Base-by-base conservation (phyloP, 64 coral and sea anemone species). In the Hydrozoanthus tunicans region DNA sequence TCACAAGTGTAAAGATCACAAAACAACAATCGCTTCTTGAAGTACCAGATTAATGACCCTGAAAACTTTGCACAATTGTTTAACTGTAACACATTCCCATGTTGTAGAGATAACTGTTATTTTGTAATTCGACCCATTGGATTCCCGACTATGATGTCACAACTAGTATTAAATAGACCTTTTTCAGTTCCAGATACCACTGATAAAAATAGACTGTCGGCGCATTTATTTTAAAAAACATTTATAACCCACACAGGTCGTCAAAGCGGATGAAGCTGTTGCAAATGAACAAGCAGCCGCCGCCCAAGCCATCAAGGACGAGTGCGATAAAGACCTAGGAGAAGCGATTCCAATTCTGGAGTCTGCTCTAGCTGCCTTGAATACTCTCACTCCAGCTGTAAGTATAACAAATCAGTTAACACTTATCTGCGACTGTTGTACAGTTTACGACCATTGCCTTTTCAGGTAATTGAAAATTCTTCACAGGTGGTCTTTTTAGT, bases 241-340 rank as follows among this genome's bases (percentile, higher is more conserved):
- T 32, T 32, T 6, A 15, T 43, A 90, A 4, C 91, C 15, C 53
- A 1, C 67, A 3, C 83, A 99, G 97, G 84, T 99, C 52, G 97
- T 99, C 17, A 99, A 99, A 92, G 97, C 94, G 65, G 97, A 99
- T 80, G 97, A 99, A 61, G 94, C 94, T 69, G 92, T 99, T 58
- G 97, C 97, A 0, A 99, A 99, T 62, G 94, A 99, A 63, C 97
- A 99, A 81, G 97, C 97, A 51, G 93, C 91, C 68, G 97, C 97
- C 8, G 97, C 97, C 82, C 94, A 99, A 79, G 97, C 97, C 6
- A 99, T 99, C 69, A 99, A 99, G 85, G 97, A 99, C 62, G 97
- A 99, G 10, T 99, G 97, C 66, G 97, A 99, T 73, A 91, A 85
- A 27, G 97, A 99, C 85, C 90, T 99, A 5, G 97, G 94, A 58